Evolutionary conservation across 2,888 invertebrate genomes (phyloP), one percentile per base, ranked within the genome.

Genomic region (Labia minor): DNA sequence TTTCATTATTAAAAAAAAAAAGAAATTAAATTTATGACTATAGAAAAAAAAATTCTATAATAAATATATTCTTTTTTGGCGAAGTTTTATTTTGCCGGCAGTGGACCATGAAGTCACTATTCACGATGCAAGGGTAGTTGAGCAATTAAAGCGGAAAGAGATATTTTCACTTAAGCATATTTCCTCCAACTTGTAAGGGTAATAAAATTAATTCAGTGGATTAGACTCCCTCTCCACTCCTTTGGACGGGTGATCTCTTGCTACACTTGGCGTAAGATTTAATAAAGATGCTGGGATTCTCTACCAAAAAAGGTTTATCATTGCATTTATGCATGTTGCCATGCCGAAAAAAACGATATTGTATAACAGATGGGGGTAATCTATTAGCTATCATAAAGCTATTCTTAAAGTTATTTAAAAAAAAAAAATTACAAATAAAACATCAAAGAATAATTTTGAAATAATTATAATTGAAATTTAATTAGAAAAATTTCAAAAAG

Each of bases 71-170:
- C 49, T 49, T 49, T 49, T 49, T 16, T 11, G 16, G 49, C n/a
- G 49, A 49, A 49, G 14, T 49, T 49, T n/a, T 49, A 49, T 49
- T 49, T 49, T 49, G n/a, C 49, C 49, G 14, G 49, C 49, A 49
- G n/a, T 49, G 49, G 49, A 49, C 49, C 49, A 49, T 49, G 49
- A 49, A 49, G 49, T 14, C 49, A 49, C 49, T 49, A 49, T 49
- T 49, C 16, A 49, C 16, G 16, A 49, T 4, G 49, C 49, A 49
- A 49, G 49, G 49, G 49, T 49, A 49, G 49, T 49, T 49, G 49
- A 49, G 49, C 49, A 49, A 49, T 49, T 49, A 49, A 49, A 49
- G 49, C 49, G 49, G 49, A 49, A 49, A 49, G 49, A 49, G 49
- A 49, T 49, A 49, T 49, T 49, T 49, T 49, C 49, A 49, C 49